A percentile compares a stretch with the other conserved stretches of the same genome.
Evolutionary conservation across 2,797 vertebrate species (phyloP).

Genomic region (Channallabes apus): DNA sequence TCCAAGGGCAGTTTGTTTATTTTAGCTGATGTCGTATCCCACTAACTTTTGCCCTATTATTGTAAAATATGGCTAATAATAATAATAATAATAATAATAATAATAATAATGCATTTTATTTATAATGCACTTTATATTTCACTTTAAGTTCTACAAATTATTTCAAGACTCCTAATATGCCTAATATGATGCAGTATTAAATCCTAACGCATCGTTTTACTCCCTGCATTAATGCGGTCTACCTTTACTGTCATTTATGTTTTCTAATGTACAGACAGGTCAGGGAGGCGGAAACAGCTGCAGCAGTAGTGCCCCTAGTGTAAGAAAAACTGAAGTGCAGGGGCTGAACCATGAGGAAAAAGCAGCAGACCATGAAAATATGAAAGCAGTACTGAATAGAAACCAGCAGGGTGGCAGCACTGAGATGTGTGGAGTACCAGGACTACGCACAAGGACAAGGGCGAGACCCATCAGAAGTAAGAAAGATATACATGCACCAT

Average conservation of each 20-base stretch:
- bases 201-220: not conserved
- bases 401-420: conserved; percentile 68
- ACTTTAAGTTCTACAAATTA: too few relatives aligned
- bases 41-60: too few relatives aligned
- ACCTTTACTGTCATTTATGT: not conserved
- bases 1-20: too few relatives aligned
- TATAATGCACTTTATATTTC: too few relatives aligned
- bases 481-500: not conserved
- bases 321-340: conserved; percentile 70
- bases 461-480: conserved; percentile 61
- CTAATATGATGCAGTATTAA: not conserved
- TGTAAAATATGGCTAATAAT: too few relatives aligned
- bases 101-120: too few relatives aligned
- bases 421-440: conserved; percentile 64
- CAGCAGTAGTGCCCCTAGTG: conserved; percentile 64
- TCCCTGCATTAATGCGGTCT: not conserved
- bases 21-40: too few relatives aligned
- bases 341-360: conserved; percentile 85
- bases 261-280: conserved; percentile 10
- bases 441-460: conserved; percentile 82
- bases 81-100: too few relatives aligned
- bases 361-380: conserved; percentile 86
- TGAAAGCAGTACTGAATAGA: conserved; percentile 90
- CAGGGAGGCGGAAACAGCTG: conserved; percentile 35
- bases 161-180: too few relatives aligned